These are phyloP conservation scores for Exephanes ischioxanthus DNA, from an alignment of 2,888 invertebrate genomes.

Conservation along the genomic window DNA sequence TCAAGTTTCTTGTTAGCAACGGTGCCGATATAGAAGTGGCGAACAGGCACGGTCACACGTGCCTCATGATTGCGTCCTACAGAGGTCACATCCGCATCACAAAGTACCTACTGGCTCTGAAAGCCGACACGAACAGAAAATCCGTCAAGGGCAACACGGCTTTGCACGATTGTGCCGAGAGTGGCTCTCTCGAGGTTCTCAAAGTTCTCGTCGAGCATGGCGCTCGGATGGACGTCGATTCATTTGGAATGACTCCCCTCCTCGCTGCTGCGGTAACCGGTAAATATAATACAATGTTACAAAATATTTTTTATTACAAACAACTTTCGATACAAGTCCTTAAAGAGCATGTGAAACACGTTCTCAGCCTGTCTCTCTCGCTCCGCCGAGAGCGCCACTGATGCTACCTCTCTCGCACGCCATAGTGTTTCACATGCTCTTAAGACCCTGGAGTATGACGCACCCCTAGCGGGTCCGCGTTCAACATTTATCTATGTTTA, in stretches of 20 bases:
- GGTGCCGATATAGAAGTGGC: constrained; percentile 98
- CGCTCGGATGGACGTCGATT: constrained; percentile 97
- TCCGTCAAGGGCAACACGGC: constrained; percentile 98
- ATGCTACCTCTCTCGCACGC: too few species aligned
- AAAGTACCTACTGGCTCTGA: constrained; percentile 93
- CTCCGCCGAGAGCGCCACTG: too few species aligned
- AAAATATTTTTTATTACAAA: neutral
- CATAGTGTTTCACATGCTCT: too few species aligned
- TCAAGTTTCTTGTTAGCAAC: constrained; percentile 95
- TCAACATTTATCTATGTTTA: neutral
- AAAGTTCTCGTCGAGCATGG: constrained; percentile 95
- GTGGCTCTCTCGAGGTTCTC: constrained; percentile 96
- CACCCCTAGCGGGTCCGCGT: neutral
- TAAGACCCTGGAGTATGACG: too few species aligned
- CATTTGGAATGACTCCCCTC: constrained; percentile 98
- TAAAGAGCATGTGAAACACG: too few species aligned
- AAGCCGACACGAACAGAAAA: constrained; percentile 97
- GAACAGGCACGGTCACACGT: constrained; percentile 98
- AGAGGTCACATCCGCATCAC: constrained; percentile 97
- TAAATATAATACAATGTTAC: constrained; percentile 45
- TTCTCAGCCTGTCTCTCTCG: too few species aligned
- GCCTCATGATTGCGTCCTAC: constrained; percentile 99
- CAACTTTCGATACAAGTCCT: neutral
- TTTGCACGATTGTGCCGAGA: constrained; percentile 99
- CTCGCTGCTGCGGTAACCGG: constrained; percentile 95